A percentile compares a stretch with the other conserved stretches of the same genome.
These are phyloP conservation scores for Fistularia commersonii DNA, from an alignment of 2,797 vertebrate species.

Conservation along the genomic window DNA sequence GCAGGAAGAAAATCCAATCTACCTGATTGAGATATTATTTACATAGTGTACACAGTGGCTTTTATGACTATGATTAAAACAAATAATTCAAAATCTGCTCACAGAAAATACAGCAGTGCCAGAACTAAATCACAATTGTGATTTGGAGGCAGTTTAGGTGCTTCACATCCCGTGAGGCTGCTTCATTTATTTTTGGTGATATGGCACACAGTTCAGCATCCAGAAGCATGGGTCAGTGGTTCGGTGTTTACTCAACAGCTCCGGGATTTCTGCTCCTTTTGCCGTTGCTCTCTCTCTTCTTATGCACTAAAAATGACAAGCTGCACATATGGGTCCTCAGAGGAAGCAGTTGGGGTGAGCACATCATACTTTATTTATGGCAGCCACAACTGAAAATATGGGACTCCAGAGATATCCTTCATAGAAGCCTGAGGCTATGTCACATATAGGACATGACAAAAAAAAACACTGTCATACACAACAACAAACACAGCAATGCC, in stretches of 20 bases:
- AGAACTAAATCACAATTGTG: constrained; percentile 27
- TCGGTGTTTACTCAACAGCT: constrained; percentile 37
- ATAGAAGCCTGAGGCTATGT: constrained; percentile 35
- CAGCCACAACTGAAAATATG: constrained; percentile 59
- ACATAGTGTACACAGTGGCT: constrained; percentile 30
- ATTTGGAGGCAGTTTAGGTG: constrained; percentile 31
- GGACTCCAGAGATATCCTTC: constrained; percentile 37
- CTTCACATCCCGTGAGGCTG: constrained; percentile 22
- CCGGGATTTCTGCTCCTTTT: constrained; percentile 25
- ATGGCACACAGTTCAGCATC: constrained; percentile 19
- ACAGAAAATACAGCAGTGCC: constrained; percentile 27
- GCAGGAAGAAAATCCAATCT: constrained; percentile 63
- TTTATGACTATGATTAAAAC: constrained; percentile 57
- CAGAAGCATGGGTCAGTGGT: constrained; percentile 33
- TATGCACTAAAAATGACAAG: constrained; percentile 57
- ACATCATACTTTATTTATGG: constrained; percentile 68
- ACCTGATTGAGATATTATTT: constrained; percentile 56
- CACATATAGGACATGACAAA: constrained; percentile 38
- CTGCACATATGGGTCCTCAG: constrained; percentile 3
- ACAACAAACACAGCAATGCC: no score
- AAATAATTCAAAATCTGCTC: constrained; percentile 40
- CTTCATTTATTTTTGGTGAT: constrained; percentile 31
- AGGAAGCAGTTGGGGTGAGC: constrained; percentile 35
- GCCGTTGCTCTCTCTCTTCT: constrained; percentile 19
- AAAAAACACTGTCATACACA: no score